Evolutionary conservation across 2,113 vertebrate genomes (phyloP).

Genomic region (Sakesphorus luctuosus): DNA sequence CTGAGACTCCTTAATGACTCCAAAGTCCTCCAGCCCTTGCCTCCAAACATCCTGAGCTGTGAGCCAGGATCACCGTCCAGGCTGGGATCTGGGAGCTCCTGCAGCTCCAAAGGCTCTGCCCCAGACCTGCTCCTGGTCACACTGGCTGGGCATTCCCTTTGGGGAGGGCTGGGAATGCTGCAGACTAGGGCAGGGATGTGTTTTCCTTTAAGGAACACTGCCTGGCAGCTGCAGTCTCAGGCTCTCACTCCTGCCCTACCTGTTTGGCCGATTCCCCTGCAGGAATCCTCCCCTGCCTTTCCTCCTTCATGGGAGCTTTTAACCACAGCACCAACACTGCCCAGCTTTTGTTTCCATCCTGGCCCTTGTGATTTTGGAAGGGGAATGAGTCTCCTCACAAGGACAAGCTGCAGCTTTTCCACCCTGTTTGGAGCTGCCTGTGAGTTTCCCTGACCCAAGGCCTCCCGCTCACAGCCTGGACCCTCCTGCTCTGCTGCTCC

Average conservation of each 20-base stretch:
- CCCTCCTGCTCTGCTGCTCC: accelerated
- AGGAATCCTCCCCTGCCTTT: not conserved
- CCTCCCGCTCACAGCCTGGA: not conserved
- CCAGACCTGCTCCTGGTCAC: not conserved
- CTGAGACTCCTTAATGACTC: not conserved
- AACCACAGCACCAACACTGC: not conserved
- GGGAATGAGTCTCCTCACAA: not conserved
- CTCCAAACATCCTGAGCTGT: not conserved
- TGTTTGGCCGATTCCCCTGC: not conserved
- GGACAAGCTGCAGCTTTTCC: not conserved
- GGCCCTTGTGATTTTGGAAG: not conserved
- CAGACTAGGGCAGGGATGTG: not conserved
- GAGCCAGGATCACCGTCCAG: not conserved
- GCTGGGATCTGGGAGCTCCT: not conserved
- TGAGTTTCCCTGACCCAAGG: not conserved
- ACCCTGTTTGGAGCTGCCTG: not conserved
- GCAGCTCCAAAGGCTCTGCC: not conserved
- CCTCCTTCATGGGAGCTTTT: not conserved
- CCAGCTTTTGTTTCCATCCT: not conserved
- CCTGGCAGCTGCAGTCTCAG: not conserved
- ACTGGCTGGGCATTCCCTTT: not conserved
- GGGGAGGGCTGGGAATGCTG: not conserved
- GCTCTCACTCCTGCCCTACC: not conserved
- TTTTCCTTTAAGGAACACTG: not conserved
- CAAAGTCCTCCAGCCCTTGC: not conserved